Evolutionary conservation across 2,888 invertebrate species (phyloP).

Genomic region (Mimachlamys varia): DNA sequence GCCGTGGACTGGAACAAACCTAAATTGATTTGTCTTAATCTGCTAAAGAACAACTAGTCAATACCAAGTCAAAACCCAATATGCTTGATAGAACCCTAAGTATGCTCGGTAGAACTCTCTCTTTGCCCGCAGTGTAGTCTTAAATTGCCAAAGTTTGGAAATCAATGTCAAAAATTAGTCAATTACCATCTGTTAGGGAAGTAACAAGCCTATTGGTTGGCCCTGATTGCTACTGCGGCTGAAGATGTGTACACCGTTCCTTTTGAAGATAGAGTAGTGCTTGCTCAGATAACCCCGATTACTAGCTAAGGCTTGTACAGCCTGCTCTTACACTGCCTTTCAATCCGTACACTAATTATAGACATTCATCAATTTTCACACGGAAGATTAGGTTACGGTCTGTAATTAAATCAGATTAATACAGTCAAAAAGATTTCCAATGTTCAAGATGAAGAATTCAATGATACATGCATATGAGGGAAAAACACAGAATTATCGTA

Average conservation of each 20-base stretch:
- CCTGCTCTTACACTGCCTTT: background rate
- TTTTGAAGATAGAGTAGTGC: slow-evolving; percentile 5
- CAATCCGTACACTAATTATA: background rate
- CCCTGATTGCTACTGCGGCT: background rate
- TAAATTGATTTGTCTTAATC: slow-evolving; percentile 7
- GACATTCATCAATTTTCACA: slow-evolving; percentile 7
- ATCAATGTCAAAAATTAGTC: slow-evolving; percentile 34
- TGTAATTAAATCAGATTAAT: slow-evolving; percentile 17
- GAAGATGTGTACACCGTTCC: background rate
- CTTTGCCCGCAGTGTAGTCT: slow-evolving; percentile 20
- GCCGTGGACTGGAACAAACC: background rate
- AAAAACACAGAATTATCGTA: background rate
- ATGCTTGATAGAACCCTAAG: background rate
- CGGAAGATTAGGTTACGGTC: background rate
- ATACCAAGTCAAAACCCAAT: background rate
- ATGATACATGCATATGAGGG: background rate
- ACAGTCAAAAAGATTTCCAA: background rate
- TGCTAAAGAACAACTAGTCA: background rate
- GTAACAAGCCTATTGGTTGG: background rate
- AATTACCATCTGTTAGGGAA: slow-evolving; percentile 3
- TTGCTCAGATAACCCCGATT: slow-evolving; percentile 1
- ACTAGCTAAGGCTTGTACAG: background rate
- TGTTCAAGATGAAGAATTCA: background rate
- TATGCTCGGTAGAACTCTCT: background rate
- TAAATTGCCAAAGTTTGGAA: slow-evolving; percentile 10